Base-by-base conservation (phyloP, 2,113 vertebrate species). In the Centropristis striata region DNA sequence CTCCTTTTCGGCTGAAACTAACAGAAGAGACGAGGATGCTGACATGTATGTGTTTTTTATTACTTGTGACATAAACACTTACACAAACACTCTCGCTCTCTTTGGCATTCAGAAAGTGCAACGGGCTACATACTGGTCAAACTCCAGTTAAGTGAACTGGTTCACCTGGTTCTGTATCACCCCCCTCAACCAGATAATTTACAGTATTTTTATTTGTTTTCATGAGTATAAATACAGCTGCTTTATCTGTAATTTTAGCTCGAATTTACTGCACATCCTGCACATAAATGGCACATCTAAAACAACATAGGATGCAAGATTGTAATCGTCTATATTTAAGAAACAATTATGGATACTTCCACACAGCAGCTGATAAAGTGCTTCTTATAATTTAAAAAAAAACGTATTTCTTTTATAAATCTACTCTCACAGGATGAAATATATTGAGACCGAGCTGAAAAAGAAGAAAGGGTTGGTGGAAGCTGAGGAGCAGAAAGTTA, bases 401-500 rank as follows among this genome's bases (percentile, higher is more conserved):
- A n/a, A n/a, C 21, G 27, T n/a, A 7, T 12, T 6, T 16, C 13
- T 36, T 63, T 39, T 4, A 61, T 28, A 1, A 23, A 63, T 80
- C 20, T 71, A 1, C 76, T 37, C 14, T 50, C 14, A 42, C 75
- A 99, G 98, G 98, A 99, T 99, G 98, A 99, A 99, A 86, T 99
- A 99, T 88, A 99, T 99, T n/a, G 98, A 99, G 91, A 99, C 98
- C 0, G 98, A 99, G 90, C 94, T 99, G 71, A 99, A 97, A 93
- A 98, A 98, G 92, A 96, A 97, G 88, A 99, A 99, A 57, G 98
- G 98, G 6, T 94, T 98, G 41, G 95, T 98, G 80, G 98, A 99
- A 83, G 96, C 95, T 0, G 98, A 97, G 73, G 98, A 98, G 53
- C 96, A 97, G 92, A 98, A 97, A 74, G 92, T 97, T 4, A 99